Conservation (phyloP, 2,797 vertebrate species). For the Manis pentadactyla region DNA sequence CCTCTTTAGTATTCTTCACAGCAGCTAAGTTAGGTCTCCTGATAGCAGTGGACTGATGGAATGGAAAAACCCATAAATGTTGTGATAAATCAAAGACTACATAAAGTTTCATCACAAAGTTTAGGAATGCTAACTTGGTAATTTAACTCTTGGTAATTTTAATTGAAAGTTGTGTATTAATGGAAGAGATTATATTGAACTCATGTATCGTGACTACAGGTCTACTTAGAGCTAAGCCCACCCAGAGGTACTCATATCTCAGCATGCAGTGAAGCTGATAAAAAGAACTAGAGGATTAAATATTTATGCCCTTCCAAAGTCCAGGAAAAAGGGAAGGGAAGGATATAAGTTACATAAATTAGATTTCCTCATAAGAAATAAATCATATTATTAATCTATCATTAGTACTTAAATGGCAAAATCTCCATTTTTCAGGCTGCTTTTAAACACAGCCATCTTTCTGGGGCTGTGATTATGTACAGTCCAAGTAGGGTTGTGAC, state of each 20-base stretch:
- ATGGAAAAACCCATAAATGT: background rate
- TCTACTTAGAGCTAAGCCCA: background rate
- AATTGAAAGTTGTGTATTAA: background rate
- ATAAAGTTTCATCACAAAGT: background rate
- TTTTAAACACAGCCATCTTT: background rate
- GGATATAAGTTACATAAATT: constrained; percentile 46
- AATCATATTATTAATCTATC: constrained; percentile 24
- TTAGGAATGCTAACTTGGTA: background rate
- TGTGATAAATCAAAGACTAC: background rate
- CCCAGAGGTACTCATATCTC: background rate
- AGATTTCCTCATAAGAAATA: constrained; percentile 40
- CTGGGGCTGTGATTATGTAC: background rate
- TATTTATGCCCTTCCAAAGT: constrained; percentile 40
- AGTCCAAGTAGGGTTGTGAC: background rate
- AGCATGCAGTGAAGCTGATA: background rate
- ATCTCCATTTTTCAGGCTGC: constrained; percentile 6
- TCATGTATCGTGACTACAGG: background rate
- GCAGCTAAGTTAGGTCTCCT: background rate
- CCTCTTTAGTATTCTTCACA: background rate
- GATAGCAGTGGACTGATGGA: background rate
- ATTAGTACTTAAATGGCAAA: background rate
- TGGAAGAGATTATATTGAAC: background rate
- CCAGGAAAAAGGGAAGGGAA: background rate
- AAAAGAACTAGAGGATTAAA: constrained; percentile 49
- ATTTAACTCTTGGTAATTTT: background rate